Base-by-base conservation (phyloP, 2,113 vertebrate genomes). In the Chaetodon auriga region DNA sequence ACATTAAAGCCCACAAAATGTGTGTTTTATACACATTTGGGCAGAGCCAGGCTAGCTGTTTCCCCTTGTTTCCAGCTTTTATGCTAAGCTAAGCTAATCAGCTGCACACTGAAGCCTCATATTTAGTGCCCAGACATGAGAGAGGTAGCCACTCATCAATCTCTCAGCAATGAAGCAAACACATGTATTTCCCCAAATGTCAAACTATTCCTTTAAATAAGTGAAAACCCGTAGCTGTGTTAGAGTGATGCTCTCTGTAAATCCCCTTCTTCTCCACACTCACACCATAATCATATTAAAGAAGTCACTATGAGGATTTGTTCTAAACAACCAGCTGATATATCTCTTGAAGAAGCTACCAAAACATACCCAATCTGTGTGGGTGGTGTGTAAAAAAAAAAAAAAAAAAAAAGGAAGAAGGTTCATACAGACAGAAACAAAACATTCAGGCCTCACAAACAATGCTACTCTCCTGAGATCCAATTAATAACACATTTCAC, bases 311-410 rank as follows among this genome's bases (percentile, higher is more conserved):
- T 57, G 55, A 46, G 10, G n/a, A 58, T 43, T 68, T 64, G 38
- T 65, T 70, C 58, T 36, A 12, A 63, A 55, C 45, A 89, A 77
- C 11, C 16, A 64, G 65, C 51, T 74, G 45, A 25, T 30, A 30
- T 23, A 48, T 75, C 68, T 65, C 15, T 19, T 61, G 30, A 78
- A 81, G 68, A 78, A 61, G 45, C 36, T 23, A 43, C 51, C 35
- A 61, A 81, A 73, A 64, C 54, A 63, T 49, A 68, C 18, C 30
- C 62, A 81, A 45, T 73, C 41, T 68, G 73, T 84, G 70, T 88
- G 57, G 70, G 8, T 74, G 15, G 14, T 70, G 73, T 64, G 60
- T 48, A 15, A 23, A 55, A 55, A 23, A 11, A 61, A 21, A 15
- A 45, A 45, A 30, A 3, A 73, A 35, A 69, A 77, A 75, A 70